Base-by-base conservation (phyloP, 2,113 vertebrate genomes). In the Psephotus haematonotus region DNA sequence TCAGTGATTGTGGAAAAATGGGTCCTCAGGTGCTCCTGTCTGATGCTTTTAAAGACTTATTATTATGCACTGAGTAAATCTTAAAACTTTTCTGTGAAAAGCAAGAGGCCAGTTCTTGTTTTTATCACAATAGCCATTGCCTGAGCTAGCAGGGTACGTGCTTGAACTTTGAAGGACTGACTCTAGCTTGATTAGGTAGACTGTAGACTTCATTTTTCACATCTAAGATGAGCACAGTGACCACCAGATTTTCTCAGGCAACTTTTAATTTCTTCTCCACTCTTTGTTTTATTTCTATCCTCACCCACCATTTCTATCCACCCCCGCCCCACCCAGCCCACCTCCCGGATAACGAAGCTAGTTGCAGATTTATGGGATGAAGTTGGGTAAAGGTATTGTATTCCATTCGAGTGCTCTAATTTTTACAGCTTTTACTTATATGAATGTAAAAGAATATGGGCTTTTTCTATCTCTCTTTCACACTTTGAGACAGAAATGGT, bases 391-490 rank as follows among this genome's bases (percentile, higher is more conserved):
- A 11, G 7, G 18, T 63, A 74, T 33, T 39, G 64, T 81, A 77
- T 89, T 96, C 83, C 69, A 92, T 17, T 86, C 94, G 94, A 63
- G 59, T 77, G 82, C 18, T 93, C 90, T 88, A 82, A 85, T 74
- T 96, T 93, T 82, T 80, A 79, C 39, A 91, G 57, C 24, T 85
- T 85, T 92, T 85, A 50, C 78, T 93, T 91, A 52, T 85, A 90
- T 92, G 74, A 53, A 92, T 8, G 57, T 53, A 59, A 62, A 27
- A 81, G 27, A 44, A 85, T 90, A 78, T 16, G 64, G 50, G 6
- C 2, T 78, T 70, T 76, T 41, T 31, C 1, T 33, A 39, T 28
- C 27, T 7, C 25, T 6, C 27, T 63, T 65, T 41, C 13, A 5
- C 8, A 84, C 24, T 91, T 86, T 82, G 68, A 97, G 67, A 29